Conservation (phyloP, 1,140 invertebrate genomes). For the Luehdorfia chinensis region DNA sequence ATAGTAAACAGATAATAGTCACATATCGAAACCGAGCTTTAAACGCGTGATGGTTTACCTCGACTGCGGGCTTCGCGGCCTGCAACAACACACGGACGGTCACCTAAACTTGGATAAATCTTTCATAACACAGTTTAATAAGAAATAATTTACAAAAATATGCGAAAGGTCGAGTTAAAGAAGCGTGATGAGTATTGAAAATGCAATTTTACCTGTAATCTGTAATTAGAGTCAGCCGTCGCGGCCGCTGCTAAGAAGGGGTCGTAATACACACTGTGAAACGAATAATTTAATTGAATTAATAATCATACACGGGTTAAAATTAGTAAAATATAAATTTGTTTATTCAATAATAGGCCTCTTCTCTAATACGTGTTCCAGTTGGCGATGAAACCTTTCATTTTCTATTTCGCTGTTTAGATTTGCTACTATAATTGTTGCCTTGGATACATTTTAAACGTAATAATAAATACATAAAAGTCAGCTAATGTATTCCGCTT, state of each 20-base stretch:
- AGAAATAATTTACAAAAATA: slow-evolving; percentile 5
- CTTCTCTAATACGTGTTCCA: not conserved
- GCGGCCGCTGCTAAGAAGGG: slow-evolving; percentile 94
- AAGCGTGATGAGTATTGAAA: not conserved
- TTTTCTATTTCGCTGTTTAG: not conserved
- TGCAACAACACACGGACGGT: slow-evolving; percentile 79
- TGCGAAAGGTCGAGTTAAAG: not conserved
- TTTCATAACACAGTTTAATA: not conserved
- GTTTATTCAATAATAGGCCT: no score
- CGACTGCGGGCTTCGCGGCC: slow-evolving; percentile 81
- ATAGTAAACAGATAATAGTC: slow-evolving; percentile 66
- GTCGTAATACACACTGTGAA: slow-evolving; percentile 94
- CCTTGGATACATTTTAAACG: no score
- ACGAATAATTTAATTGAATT: slow-evolving; percentile 63
- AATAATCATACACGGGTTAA: not conserved
- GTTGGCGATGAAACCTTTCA: no score
- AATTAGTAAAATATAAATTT: no score
- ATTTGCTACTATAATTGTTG: no score
- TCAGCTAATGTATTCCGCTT: no score
- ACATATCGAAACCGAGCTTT: slow-evolving; percentile 45
- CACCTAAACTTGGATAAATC: slow-evolving; percentile 30
- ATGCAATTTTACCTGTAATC: slow-evolving; percentile 88
- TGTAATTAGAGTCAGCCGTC: slow-evolving; percentile 90
- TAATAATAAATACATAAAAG: no score
- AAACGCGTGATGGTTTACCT: slow-evolving; percentile 75